Conservation (phyloP, 2,113 vertebrate genomes). For the Dryoscopus gambensis region DNA sequence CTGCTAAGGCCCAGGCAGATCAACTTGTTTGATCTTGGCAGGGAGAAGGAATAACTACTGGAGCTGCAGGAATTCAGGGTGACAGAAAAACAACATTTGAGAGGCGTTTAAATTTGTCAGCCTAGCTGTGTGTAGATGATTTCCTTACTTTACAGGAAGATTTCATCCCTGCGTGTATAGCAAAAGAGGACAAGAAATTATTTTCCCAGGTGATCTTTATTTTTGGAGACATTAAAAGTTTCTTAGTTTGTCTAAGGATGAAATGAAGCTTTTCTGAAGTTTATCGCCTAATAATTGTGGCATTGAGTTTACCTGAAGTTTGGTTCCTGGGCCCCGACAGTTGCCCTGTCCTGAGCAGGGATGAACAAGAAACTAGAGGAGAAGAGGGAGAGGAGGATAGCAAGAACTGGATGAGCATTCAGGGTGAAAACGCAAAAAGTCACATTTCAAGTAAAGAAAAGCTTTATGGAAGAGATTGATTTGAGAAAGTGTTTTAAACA, state of each 20-base stretch:
- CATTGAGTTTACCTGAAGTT: neutral
- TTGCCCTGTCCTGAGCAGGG: neutral
- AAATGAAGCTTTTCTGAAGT: neutral
- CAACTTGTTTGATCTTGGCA: neutral
- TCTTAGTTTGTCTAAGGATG: neutral
- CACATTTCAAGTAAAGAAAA: neutral
- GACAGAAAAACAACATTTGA: neutral
- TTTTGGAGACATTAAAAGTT: neutral
- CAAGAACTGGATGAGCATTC: neutral
- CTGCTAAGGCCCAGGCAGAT: neutral
- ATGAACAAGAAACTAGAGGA: neutral
- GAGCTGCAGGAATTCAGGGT: neutral
- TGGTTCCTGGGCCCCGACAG: neutral
- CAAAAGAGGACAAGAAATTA: neutral
- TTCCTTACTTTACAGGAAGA: neutral
- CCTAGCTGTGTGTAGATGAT: neutral
- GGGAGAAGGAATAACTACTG: neutral
- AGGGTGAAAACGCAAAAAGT: neutral
- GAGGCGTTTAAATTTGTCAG: neutral
- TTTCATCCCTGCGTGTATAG: neutral
- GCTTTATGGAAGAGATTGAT: neutral
- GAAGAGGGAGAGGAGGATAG: neutral
- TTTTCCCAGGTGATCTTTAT: neutral
- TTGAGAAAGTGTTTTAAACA: neutral
- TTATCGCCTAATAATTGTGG: neutral